phyloP scores from a whole-genome alignment of 2,888 invertebrate genomes.

The Leptura quadrifasciata region DNA sequence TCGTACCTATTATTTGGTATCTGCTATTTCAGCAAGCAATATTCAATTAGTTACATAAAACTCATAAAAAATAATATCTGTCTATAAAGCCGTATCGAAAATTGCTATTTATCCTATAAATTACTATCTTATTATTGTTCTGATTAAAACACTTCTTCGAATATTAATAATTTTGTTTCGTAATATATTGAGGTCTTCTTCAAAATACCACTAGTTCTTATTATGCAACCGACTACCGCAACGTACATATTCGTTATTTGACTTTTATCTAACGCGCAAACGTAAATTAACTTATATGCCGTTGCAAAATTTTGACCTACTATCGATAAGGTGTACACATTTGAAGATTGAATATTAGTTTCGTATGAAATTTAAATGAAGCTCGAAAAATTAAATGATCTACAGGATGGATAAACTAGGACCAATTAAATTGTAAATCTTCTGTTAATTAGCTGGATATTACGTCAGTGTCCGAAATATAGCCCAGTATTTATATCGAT shows the following conservation, averaged over 20 bases:
- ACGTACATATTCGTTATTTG: slow-evolving; percentile 54
- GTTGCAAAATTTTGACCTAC: slow-evolving; percentile 38
- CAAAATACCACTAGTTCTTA: slow-evolving; percentile 62
- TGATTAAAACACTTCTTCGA: slow-evolving; percentile 12
- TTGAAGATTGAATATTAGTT: not conserved
- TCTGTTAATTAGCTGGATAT: slow-evolving; percentile 8
- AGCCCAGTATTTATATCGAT: not conserved
- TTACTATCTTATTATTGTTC: slow-evolving; percentile 29
- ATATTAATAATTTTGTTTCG: slow-evolving; percentile 30
- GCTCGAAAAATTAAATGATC: not conserved
- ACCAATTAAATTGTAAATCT: slow-evolving; percentile 24
- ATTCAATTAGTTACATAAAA: not conserved
- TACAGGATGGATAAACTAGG: not conserved
- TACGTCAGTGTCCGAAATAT: slow-evolving; percentile 19
- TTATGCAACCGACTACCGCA: slow-evolving; percentile 55
- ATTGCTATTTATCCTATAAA: not conserved
- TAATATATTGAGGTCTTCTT: slow-evolving; percentile 51
- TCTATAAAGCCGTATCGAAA: not conserved
- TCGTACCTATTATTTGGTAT: no score
- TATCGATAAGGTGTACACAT: not conserved
- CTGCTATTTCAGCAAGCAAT: no score
- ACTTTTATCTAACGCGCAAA: slow-evolving; percentile 34
- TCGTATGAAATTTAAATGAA: slow-evolving; percentile 13
- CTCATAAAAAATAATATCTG: not conserved
- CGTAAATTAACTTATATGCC: slow-evolving; percentile 27